Conservation (phyloP, 2,797 vertebrate genomes). For the Heliangelus exortis region DNA sequence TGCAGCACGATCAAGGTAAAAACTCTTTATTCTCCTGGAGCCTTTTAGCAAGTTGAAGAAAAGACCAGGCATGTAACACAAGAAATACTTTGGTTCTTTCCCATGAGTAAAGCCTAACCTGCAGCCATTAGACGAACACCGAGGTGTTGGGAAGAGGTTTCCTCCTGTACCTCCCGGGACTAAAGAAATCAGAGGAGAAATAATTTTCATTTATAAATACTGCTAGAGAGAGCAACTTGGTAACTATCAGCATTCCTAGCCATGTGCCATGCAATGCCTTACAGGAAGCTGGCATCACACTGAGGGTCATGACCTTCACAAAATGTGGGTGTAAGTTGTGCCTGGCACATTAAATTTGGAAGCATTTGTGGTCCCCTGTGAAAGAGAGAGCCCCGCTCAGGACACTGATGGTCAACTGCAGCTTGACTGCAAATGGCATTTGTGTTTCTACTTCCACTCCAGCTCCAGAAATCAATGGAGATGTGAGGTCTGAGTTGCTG, state of each 20-base stretch:
- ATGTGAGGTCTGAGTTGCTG: not conserved
- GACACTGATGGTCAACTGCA: not conserved
- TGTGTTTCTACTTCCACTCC: not conserved
- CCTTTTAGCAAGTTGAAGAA: not conserved
- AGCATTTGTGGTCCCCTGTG: not conserved
- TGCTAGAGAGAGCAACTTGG: not conserved
- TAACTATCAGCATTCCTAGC: not conserved
- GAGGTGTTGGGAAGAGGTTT: not conserved
- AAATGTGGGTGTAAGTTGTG: accelerated
- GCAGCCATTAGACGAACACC: not conserved
- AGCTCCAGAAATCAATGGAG: not conserved
- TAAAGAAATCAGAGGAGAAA: not conserved
- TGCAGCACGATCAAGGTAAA: not conserved
- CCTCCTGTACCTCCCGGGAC: not conserved
- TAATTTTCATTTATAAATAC: not conserved
- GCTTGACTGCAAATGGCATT: not conserved
- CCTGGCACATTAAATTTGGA: not conserved
- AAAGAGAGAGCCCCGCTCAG: not conserved
- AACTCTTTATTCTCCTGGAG: not conserved
- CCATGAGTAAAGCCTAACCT: not conserved
- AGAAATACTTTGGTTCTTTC: too few relatives aligned
- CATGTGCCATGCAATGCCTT: not conserved
- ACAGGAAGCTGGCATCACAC: not conserved
- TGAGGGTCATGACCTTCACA: not conserved
- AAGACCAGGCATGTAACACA: too few relatives aligned